Base-by-base conservation (phyloP, 2,113 vertebrate species). In the Hemicordylus capensis region DNA sequence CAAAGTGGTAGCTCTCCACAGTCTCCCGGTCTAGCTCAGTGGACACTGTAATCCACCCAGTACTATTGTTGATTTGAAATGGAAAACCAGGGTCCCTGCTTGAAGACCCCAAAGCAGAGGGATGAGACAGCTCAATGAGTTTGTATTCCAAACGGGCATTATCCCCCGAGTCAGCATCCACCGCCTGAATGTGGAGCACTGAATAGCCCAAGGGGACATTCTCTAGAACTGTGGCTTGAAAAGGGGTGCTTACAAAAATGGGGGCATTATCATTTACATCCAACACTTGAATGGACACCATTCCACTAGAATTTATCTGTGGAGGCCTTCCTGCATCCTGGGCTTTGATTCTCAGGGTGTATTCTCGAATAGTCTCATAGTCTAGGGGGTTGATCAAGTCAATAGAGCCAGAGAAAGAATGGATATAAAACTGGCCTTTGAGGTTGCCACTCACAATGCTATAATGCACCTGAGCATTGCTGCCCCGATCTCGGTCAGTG, bases 171-270 rank as follows among this genome's bases (percentile, higher is more conserved):
- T 99, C 99, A 0, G 97, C 96, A 46, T 99, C 99, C 61, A 99
- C 98, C 0, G 99, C 99, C 95, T 99, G 99, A 66, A 99, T 97
- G 86, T 99, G 99, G 87, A 99, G 95, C 34, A 99, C 98, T 0
- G 98, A 99, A 91, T 99, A 97, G 2, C 99, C 98, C 3, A 98
- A 83, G 0, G 97, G 96, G 61, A 98, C 98, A 0, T 98, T 99
- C 89, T 99, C 99, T 91, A 99, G 94, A 85, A 99, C 98, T 0
- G 98, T 96, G 0, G 98, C 97, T 93, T 99, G 99, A 91, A 99
- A 99, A 1, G 99, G 99, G 74, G 98, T 99, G 93, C 99, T 99
- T 83, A 99, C 98, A 69, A 99, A 99, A 95, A 99, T 98, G 48
- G 99, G 99, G 1, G 97, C 96, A 0, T 99, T 99, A 93, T 99